Evolutionary conservation across 2,888 invertebrate genomes (phyloP).

Genomic region (Netelia fuscicornis): DNA sequence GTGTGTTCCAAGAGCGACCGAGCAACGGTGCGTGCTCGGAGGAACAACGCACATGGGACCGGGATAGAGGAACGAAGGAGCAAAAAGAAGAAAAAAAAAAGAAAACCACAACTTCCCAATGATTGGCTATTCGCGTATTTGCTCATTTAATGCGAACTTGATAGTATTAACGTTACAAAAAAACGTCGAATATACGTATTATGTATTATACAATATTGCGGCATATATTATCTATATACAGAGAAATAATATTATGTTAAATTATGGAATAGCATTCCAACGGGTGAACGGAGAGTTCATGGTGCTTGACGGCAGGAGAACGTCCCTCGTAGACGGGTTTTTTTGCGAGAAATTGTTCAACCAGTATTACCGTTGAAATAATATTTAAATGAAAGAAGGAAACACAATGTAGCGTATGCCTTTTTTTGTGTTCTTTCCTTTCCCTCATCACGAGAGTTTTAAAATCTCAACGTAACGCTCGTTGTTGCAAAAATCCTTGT

Average conservation of each 20-base stretch:
- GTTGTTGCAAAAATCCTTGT: slow-evolving; percentile 86
- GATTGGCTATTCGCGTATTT: slow-evolving; percentile 2
- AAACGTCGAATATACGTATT: slow-evolving; percentile 31
- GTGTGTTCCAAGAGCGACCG: no score
- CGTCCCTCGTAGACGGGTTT: slow-evolving; percentile 54
- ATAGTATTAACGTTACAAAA: slow-evolving; percentile 22
- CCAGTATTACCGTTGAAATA: slow-evolving; percentile 77
- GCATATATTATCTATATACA: slow-evolving; percentile 61
- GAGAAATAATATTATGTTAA: slow-evolving; percentile 55
- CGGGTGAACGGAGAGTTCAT: slow-evolving; percentile 67
- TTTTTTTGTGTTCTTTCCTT: neutral
- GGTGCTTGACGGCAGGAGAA: slow-evolving; percentile 70
- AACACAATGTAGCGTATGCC: neutral
- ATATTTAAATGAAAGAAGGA: slow-evolving; percentile 16
- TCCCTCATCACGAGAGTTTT: slow-evolving; percentile 79
- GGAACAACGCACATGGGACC: no score
- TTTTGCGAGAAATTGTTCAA: slow-evolving; percentile 71
- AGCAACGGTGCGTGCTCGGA: no score
- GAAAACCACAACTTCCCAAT: slow-evolving; percentile 3
- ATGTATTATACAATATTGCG: slow-evolving; percentile 56
- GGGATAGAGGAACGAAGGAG: neutral
- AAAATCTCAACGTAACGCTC: slow-evolving; percentile 87
- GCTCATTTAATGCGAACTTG: slow-evolving; percentile 24
- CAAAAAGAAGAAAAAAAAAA: slow-evolving; percentile 1
- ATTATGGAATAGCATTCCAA: slow-evolving; percentile 76